Percentiles rank a stretch among this genome's conserved stretches.
Evolutionary conservation across 2,113 vertebrate genomes (phyloP).

Genomic region (Scomber scombrus): DNA sequence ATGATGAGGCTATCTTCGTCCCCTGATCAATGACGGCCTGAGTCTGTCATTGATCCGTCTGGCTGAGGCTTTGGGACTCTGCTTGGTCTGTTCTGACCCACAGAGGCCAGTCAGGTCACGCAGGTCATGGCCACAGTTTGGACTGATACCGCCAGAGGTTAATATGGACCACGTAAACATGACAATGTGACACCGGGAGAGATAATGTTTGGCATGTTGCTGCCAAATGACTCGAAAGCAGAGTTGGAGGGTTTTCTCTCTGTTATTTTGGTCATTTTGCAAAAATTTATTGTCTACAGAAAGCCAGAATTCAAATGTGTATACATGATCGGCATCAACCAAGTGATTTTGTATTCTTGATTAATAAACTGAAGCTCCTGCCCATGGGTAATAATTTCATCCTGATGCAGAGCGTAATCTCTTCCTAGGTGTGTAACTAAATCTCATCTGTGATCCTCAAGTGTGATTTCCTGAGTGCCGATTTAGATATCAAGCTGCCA

Average conservation of each 20-base stretch:
- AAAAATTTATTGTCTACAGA: background rate
- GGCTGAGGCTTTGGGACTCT: conserved; percentile 46
- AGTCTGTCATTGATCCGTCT: conserved; percentile 73
- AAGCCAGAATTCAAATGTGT: background rate
- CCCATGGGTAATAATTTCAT: background rate
- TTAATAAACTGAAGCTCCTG: background rate
- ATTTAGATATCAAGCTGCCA: conserved; percentile 25
- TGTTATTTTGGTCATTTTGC: background rate
- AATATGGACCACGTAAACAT: conserved; percentile 59
- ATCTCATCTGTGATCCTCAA: conserved; percentile 29
- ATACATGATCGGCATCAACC: background rate
- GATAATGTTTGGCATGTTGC: background rate
- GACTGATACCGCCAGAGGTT: conserved; percentile 69
- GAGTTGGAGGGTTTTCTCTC: background rate
- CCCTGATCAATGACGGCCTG: conserved; percentile 71
- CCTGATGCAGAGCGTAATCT: conserved; percentile 17
- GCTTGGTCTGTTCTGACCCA: conserved; percentile 57
- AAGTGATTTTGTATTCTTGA: conserved; percentile 3
- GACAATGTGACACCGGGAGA: conserved; percentile 28
- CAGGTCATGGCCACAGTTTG: conserved; percentile 68
- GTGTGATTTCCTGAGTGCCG: conserved; percentile 23
- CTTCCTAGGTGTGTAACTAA: conserved; percentile 19
- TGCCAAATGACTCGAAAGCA: background rate
- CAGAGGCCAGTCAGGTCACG: conserved; percentile 49
- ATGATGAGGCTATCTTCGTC: conserved; percentile 55